A percentile compares a stretch with the other conserved stretches of the same genome.
Conservation (phyloP, 2,888 invertebrate genomes). For the Eupithecia tripunctaria region DNA sequence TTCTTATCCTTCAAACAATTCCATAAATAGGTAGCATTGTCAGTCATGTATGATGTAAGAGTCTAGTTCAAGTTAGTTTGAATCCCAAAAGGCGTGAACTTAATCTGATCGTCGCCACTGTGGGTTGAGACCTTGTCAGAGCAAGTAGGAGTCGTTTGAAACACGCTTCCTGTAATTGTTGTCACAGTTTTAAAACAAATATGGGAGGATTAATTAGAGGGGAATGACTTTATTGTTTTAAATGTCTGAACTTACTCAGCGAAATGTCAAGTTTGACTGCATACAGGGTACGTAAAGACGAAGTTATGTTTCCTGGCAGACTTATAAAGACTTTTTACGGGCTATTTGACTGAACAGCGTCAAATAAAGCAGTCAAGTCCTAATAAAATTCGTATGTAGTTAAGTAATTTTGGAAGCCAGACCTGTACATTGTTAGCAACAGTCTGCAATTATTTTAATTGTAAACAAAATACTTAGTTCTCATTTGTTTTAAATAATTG, state of each 20-base stretch:
- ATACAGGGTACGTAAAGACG: background rate
- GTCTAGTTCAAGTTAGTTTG: slow-evolving; percentile 7
- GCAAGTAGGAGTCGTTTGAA: slow-evolving; percentile 40
- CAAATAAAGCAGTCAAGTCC: background rate
- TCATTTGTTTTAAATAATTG: no score
- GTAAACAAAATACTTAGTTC: no score
- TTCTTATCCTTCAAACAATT: background rate
- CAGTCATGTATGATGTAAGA: background rate
- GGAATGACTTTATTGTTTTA: slow-evolving; percentile 22
- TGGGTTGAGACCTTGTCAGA: slow-evolving; percentile 59
- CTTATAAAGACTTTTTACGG: slow-evolving; percentile 1
- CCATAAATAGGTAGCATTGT: slow-evolving; percentile 5
- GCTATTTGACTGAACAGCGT: background rate
- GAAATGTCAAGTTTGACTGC: background rate
- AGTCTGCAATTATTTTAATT: no score
- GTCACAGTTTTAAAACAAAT: slow-evolving; percentile 22
- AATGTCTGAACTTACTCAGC: background rate
- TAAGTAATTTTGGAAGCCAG: no score
- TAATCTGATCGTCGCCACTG: slow-evolving; percentile 53
- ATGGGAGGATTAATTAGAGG: slow-evolving; percentile 7
- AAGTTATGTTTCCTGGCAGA: background rate
- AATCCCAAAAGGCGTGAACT: slow-evolving; percentile 28
- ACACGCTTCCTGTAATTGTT: slow-evolving; percentile 43
- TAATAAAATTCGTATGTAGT: background rate
- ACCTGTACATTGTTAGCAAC: no score